Conservation (phyloP, 2,888 invertebrate genomes). For the Agriotes lineatus region DNA sequence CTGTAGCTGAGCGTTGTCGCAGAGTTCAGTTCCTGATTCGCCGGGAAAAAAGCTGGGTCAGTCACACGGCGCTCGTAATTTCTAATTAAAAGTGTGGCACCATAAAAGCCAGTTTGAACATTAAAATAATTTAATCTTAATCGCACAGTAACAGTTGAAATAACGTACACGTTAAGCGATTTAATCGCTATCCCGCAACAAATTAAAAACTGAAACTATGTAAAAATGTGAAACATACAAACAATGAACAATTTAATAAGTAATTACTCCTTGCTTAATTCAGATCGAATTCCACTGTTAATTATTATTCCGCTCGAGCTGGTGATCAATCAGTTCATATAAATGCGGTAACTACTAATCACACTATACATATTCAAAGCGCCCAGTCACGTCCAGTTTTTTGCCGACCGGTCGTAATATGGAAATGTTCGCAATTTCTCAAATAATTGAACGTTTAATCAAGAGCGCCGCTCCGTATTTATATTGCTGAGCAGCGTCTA, state of each 20-base stretch:
- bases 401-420: slow-evolving; percentile 9
- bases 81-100: no score
- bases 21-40: no score
- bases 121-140: no score
- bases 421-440: slow-evolving; percentile 24
- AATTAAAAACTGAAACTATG: neutral
- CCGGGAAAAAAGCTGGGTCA: no score
- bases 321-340: slow-evolving; percentile 28
- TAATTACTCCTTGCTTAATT: slow-evolving; percentile 26
- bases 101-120: no score
- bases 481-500: neutral
- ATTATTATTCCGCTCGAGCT: slow-evolving; percentile 23
- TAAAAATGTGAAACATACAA: neutral
- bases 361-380: slow-evolving; percentile 23
- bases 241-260: slow-evolving; percentile 27
- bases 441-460: slow-evolving; percentile 29
- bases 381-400: slow-evolving; percentile 25
- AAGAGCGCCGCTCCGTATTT: slow-evolving; percentile 5
- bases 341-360: slow-evolving; percentile 17
- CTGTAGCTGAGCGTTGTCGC: no score
- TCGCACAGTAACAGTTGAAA: no score
- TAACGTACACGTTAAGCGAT: no score
- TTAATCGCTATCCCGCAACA: neutral
- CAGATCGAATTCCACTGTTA: slow-evolving; percentile 19
- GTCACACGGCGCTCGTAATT: no score